Evolutionary conservation across 2,888 invertebrate genomes (phyloP).

Genomic region (Parthenolecanium corni): DNA sequence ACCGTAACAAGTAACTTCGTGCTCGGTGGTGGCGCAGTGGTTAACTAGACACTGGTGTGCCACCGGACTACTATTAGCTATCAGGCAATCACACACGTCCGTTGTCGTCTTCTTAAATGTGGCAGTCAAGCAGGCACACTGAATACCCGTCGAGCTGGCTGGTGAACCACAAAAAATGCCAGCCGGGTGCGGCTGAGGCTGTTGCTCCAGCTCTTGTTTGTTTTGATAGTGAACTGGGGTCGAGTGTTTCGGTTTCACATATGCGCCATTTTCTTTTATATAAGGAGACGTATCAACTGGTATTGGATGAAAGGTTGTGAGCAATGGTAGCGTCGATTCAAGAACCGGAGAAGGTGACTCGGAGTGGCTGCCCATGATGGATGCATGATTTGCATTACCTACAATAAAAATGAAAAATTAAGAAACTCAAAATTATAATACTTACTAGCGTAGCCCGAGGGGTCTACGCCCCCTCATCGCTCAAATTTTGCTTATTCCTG

Average conservation of each 20-base stretch:
- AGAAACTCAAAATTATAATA: background rate
- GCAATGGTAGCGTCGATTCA: slow-evolving; percentile 30
- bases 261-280: slow-evolving; percentile 3
- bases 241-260: slow-evolving; percentile 4
- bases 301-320: slow-evolving; percentile 31
- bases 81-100: slow-evolving; percentile 18
- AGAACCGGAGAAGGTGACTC: slow-evolving; percentile 23
- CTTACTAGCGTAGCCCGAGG: background rate
- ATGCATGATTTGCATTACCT: slow-evolving; percentile 15
- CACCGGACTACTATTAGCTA: slow-evolving; percentile 9
- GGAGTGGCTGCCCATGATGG: slow-evolving; percentile 12
- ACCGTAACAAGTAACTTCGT: slow-evolving; percentile 17
- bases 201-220: background rate
- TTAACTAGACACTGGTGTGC: slow-evolving; percentile 18
- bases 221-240: slow-evolving; percentile 14
- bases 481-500: too few species aligned
- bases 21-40: slow-evolving; percentile 19
- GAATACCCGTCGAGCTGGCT: slow-evolving; percentile 21
- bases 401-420: slow-evolving; percentile 3
- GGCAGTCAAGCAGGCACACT: slow-evolving; percentile 22
- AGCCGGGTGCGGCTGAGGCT: background rate
- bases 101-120: slow-evolving; percentile 19
- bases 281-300: slow-evolving; percentile 2
- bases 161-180: slow-evolving; percentile 22
- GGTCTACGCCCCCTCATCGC: too few species aligned